Evolutionary conservation across 2,113 vertebrate species (phyloP), one percentile per base, ranked within the genome.

Genomic region (Callipepla californica): DNA sequence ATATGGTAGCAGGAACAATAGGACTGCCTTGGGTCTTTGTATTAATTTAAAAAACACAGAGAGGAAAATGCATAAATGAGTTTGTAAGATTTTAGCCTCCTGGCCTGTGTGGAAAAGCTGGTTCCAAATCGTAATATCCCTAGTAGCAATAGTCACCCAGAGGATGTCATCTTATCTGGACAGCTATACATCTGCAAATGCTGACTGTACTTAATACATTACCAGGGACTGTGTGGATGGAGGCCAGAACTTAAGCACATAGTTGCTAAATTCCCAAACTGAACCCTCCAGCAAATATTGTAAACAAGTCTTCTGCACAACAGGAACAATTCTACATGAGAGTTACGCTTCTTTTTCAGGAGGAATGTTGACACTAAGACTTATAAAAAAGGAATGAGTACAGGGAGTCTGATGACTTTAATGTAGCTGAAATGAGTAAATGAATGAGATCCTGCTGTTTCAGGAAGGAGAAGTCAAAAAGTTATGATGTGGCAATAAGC

Each of bases 311-410:
- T 95, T 81, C 83, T 45, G 51, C 91, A 73, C 85, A 93, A 67
- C 70, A 90, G 77, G 91, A 68, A 23, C 62, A 87, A 92, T 95
- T 93, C 87, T 80, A 92, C 75, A 47, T 36, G 22, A 87, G 68
- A 47, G 42, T 86, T 88, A 68, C 57, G 40, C 42, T 78, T 63
- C 55, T 76, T 57, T 95, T 95, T 62, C 32, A 67, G 77, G 42
- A 92, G 40, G 67, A 85, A 87, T 72, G 34, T 63, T 95, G 77
- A 80, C 80, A 87, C 8, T 73, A 73, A 76, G 85, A 69, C 8
- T 16, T 80, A 73, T 89, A 67, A 88, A 91, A 94, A 77, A 87
- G 10, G 40, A 95, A 94, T 80, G 80, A 92, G 45, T 57, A 38
- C 57, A 67, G 50, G 57, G 75, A 91, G 63, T 59, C 47, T 90